Conservation (phyloP, 2,888 invertebrate genomes). For the Eurytoma adleriae region DNA sequence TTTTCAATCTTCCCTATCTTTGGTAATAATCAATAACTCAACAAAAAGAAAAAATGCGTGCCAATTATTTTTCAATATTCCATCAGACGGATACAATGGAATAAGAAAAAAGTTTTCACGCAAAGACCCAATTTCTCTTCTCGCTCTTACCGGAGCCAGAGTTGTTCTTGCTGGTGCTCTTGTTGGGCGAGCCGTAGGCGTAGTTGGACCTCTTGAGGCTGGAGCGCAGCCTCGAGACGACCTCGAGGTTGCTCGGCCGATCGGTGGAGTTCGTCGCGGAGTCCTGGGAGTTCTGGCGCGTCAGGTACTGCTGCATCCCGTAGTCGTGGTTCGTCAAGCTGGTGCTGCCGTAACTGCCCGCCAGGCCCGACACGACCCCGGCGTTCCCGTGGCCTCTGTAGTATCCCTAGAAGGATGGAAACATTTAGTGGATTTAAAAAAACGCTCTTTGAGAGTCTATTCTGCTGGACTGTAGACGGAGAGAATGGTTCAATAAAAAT, state of each 20-base stretch:
- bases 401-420: slow-evolving; percentile 67
- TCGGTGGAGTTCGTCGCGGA: slow-evolving; percentile 75
- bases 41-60: too few relatives aligned
- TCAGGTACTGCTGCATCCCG: slow-evolving; percentile 66
- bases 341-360: slow-evolving; percentile 38
- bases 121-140: too few relatives aligned
- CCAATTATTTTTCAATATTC: too few relatives aligned
- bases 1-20: too few relatives aligned
- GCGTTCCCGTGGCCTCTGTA: slow-evolving; percentile 64
- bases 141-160: slow-evolving; percentile 78
- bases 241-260: slow-evolving; percentile 82
- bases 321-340: slow-evolving; percentile 70
- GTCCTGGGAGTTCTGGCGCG: slow-evolving; percentile 76
- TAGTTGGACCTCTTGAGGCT: slow-evolving; percentile 86
- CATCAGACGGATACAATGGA: too few relatives aligned
- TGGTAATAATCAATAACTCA: too few relatives aligned
- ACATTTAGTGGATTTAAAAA: too few relatives aligned
- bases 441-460: too few relatives aligned
- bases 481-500: too few relatives aligned
- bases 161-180: slow-evolving; percentile 78
- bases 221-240: slow-evolving; percentile 85
- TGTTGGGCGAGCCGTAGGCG: slow-evolving; percentile 78
- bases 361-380: slow-evolving; percentile 21
- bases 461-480: too few relatives aligned
- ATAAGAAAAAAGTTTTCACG: too few relatives aligned